A percentile compares a stretch with the other conserved stretches of the same genome.
Evolutionary conservation across 2,113 vertebrate genomes (phyloP).

Genomic region (Clarias gariepinus): DNA sequence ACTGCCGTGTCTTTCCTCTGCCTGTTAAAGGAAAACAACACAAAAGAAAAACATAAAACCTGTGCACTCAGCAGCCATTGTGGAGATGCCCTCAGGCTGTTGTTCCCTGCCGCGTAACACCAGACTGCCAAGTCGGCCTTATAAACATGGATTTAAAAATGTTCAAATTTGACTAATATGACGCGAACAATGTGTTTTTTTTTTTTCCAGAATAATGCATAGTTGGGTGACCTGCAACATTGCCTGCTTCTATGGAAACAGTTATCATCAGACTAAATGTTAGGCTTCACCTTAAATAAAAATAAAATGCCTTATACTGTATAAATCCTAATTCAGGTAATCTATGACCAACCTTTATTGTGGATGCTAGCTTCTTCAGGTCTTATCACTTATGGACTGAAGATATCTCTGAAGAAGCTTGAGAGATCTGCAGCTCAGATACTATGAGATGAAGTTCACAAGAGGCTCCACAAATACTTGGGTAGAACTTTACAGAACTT

Average conservation of each 20-base stretch:
- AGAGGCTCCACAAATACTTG: background rate
- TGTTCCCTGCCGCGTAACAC: background rate
- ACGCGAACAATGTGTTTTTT: background rate
- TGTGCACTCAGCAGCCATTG: background rate
- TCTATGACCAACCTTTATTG: background rate
- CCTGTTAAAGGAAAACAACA: slow-evolving; percentile 74
- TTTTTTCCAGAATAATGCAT: background rate
- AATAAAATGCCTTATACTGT: background rate
- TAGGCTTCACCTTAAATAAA: background rate
- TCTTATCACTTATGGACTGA: background rate
- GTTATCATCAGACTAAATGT: background rate
- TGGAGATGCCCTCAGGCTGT: background rate
- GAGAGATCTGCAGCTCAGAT: no score
- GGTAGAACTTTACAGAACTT: background rate
- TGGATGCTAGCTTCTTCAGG: background rate
- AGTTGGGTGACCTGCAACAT: background rate
- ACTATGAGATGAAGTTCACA: background rate
- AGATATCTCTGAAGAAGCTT: background rate
- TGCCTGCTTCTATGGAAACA: background rate
- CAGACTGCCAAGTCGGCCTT: background rate
- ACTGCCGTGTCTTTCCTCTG: slow-evolving; percentile 96
- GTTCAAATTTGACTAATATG: background rate
- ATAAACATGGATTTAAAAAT: background rate
- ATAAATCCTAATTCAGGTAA: background rate
- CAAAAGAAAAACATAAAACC: background rate